phyloP scores from a whole-genome alignment of 2,113 vertebrate species.

The Campylomormyrus tamandua region DNA sequence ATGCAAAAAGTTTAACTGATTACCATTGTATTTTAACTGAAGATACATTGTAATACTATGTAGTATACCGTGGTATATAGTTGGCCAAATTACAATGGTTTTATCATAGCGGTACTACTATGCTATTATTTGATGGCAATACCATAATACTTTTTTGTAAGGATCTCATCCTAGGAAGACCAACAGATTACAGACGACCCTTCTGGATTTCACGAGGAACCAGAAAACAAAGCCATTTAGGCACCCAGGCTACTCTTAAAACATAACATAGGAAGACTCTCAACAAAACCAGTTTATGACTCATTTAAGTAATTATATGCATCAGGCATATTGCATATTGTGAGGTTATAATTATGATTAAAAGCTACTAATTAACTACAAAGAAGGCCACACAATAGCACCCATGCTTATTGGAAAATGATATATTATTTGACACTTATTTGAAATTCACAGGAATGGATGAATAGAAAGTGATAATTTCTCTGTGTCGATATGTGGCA shows the following conservation, averaged over 20 bases:
- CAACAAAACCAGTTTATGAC: slow-evolving; percentile 3
- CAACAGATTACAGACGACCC: background rate
- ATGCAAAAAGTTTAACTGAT: background rate
- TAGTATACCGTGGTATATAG: background rate
- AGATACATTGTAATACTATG: background rate
- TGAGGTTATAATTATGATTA: slow-evolving; percentile 2
- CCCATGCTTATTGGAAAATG: slow-evolving; percentile 3
- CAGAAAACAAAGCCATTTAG: background rate
- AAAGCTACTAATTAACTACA: slow-evolving; percentile 6
- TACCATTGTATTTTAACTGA: background rate
- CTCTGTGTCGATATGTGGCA: background rate
- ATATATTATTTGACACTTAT: slow-evolving; percentile 4
- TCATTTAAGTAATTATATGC: slow-evolving; percentile 15
- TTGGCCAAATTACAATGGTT: background rate
- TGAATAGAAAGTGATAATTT: slow-evolving; percentile 5
- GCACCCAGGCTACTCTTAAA: background rate
- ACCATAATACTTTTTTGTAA: background rate
- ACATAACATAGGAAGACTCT: background rate
- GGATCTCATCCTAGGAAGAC: background rate
- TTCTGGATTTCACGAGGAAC: background rate
- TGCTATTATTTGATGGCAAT: background rate
- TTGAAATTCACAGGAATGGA: background rate
- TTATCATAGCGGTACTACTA: background rate
- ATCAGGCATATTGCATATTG: background rate
- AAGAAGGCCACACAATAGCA: slow-evolving; percentile 6